Conservation (phyloP, 2,797 vertebrate species). For the Oryzias dopingdopingensis region DNA sequence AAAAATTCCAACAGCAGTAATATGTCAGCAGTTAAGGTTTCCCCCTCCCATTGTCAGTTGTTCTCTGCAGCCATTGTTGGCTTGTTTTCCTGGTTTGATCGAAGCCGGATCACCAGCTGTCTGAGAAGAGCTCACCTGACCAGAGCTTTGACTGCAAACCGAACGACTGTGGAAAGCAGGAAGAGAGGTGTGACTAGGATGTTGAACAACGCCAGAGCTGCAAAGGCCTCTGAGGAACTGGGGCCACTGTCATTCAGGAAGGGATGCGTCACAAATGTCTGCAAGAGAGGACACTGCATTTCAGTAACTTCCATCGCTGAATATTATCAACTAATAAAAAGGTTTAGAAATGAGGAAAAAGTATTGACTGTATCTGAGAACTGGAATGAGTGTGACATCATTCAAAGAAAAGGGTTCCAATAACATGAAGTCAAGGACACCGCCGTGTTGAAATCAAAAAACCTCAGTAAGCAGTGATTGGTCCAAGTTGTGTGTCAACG, state of each 20-base stretch:
- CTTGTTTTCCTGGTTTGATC: slow-evolving; percentile 12
- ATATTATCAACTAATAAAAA: no score
- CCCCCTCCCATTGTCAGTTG: slow-evolving; percentile 27
- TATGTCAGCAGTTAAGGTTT: slow-evolving; percentile 50
- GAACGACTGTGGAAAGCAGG: slow-evolving; percentile 93
- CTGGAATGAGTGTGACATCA: no score
- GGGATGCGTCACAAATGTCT: slow-evolving; percentile 89
- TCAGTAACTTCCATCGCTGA: neutral
- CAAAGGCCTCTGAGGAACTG: slow-evolving; percentile 86
- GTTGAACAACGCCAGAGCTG: slow-evolving; percentile 92
- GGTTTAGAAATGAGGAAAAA: no score
- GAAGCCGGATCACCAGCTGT: neutral
- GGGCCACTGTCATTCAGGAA: slow-evolving; percentile 68
- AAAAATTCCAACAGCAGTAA: slow-evolving; percentile 17
- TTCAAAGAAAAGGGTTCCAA: no score
- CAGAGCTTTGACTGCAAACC: slow-evolving; percentile 95
- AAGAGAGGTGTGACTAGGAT: slow-evolving; percentile 96
- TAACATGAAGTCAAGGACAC: no score
- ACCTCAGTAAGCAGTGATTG: no score
- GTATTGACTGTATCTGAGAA: no score
- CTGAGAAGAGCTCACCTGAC: slow-evolving; percentile 80
- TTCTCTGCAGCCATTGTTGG: slow-evolving; percentile 18
- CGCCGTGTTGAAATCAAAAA: no score
- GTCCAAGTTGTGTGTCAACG: no score
- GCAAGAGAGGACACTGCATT: neutral